These are phyloP conservation scores for Notolepis coatsorum DNA, from an alignment of 2,797 vertebrate species.

Conservation along the genomic window DNA sequence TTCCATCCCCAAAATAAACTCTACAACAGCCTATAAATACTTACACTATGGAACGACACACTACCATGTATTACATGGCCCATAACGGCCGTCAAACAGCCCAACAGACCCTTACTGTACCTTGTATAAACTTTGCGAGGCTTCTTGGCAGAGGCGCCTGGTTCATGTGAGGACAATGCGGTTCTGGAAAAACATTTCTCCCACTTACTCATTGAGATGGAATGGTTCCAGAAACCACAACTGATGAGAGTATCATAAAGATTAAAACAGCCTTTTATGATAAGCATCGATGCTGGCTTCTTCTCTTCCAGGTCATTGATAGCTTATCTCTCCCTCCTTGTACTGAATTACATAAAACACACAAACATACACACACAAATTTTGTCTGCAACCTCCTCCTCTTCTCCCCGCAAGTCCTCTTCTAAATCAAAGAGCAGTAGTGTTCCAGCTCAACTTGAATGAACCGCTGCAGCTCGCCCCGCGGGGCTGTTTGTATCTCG, in stretches of 20 bases:
- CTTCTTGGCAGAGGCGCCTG: constrained; percentile 73
- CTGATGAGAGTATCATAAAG: constrained; percentile 73
- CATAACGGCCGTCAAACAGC: no score
- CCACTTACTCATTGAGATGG: constrained; percentile 76
- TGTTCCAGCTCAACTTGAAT: constrained; percentile 75
- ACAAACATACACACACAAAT: constrained; percentile 41
- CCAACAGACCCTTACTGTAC: constrained; percentile 68
- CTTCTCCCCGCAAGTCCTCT: constrained; percentile 60
- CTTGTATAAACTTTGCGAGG: constrained; percentile 77
- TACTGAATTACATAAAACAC: constrained; percentile 47
- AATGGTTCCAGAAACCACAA: constrained; percentile 72
- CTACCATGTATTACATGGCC: no score
- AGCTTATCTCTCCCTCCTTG: constrained; percentile 45
- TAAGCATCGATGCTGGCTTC: constrained; percentile 54
- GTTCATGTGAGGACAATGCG: constrained; percentile 82
- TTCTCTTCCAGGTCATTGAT: constrained; percentile 65
- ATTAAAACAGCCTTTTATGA: constrained; percentile 67
- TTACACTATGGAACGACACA: no score
- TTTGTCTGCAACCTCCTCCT: constrained; percentile 36
- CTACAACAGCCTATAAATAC: no score
- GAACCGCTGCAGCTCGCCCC: constrained; percentile 62
- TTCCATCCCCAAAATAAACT: no score
- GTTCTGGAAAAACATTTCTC: constrained; percentile 77
- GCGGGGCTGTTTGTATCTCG: constrained; percentile 65
- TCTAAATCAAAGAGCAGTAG: constrained; percentile 69